These are phyloP conservation scores for Aurelia aurita DNA, from an alignment of 30 jellyfish, hydroid and myxozoan species.

Conservation along the genomic window DNA sequence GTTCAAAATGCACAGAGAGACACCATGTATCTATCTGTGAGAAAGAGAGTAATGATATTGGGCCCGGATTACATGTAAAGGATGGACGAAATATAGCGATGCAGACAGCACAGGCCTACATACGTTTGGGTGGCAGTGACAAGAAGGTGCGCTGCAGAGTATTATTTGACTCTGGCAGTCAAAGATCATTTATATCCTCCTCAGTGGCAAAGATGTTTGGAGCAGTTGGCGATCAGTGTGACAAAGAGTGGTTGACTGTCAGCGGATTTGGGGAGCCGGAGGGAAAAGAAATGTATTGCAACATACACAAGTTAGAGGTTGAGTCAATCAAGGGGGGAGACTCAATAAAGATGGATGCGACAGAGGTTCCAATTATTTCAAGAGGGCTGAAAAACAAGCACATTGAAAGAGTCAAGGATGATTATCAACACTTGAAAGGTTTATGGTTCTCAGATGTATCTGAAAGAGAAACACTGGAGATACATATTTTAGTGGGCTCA, in stretches of 20 bases:
- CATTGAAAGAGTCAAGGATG: constrained; percentile 5
- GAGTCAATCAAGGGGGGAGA: constrained; percentile 40
- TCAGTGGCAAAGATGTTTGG: constrained; percentile 13
- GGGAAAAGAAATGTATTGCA: constrained; percentile 2
- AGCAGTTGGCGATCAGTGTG: neutral
- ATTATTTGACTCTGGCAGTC: constrained; percentile 31
- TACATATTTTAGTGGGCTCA: constrained; percentile 29
- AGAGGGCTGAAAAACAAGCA: constrained; percentile 27
- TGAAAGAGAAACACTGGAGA: constrained; percentile 26
- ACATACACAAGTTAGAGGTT: constrained; percentile 24
- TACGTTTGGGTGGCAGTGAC: neutral
- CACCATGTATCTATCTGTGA: constrained; percentile 40
- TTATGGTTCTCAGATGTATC: constrained; percentile 38
- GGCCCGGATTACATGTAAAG: constrained; percentile 57
- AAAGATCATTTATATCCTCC: constrained; percentile 21
- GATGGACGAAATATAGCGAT: constrained; percentile 30
- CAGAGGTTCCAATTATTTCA: constrained; percentile 41
- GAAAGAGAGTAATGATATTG: constrained; percentile 1
- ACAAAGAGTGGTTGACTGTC: constrained; percentile 7
- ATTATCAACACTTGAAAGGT: neutral
- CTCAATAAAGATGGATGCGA: constrained; percentile 8
- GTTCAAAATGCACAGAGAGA: constrained; percentile 4
- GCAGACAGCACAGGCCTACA: constrained; percentile 49
- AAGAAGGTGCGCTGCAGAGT: constrained; percentile 43
- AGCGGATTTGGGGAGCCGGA: constrained; percentile 39